A percentile compares a stretch with the other conserved stretches of the same genome.
Conservation (phyloP, 2,888 invertebrate genomes). For the Tridacna crocea region DNA sequence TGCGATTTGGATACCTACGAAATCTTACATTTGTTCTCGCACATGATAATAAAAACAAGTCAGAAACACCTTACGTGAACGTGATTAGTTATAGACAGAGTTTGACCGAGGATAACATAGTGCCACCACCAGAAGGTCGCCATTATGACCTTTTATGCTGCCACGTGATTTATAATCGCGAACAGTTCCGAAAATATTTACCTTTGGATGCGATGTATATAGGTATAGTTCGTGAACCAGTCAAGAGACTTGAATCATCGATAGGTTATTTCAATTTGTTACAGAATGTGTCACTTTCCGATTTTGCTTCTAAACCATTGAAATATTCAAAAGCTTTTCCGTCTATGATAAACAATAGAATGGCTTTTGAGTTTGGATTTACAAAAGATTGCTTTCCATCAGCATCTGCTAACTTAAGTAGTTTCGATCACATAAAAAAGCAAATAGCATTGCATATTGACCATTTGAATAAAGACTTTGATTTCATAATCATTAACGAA, state of each 20-base stretch:
- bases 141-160: constrained; percentile 64
- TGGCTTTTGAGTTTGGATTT: constrained; percentile 67
- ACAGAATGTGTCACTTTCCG: constrained; percentile 36
- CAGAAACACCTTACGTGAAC: constrained; percentile 44
- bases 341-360: constrained; percentile 59
- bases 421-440: neutral
- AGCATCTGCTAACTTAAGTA: neutral
- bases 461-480: constrained; percentile 60
- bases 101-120: constrained; percentile 38
- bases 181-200: constrained; percentile 55
- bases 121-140: constrained; percentile 58
- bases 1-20: constrained; percentile 56
- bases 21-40: constrained; percentile 62
- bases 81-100: constrained; percentile 49
- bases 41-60: constrained; percentile 35
- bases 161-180: constrained; percentile 62
- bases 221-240: constrained; percentile 65
- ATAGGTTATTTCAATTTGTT: constrained; percentile 53
- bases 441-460: constrained; percentile 47
- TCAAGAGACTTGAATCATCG: constrained; percentile 55
- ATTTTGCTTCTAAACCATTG: constrained; percentile 50
- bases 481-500: constrained; percentile 68
- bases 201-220: constrained; percentile 61
- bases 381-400: constrained; percentile 47
- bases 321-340: constrained; percentile 33